phyloP scores from a whole-genome alignment of 1,140 invertebrate species.

The Chlorops oryzae region DNA sequence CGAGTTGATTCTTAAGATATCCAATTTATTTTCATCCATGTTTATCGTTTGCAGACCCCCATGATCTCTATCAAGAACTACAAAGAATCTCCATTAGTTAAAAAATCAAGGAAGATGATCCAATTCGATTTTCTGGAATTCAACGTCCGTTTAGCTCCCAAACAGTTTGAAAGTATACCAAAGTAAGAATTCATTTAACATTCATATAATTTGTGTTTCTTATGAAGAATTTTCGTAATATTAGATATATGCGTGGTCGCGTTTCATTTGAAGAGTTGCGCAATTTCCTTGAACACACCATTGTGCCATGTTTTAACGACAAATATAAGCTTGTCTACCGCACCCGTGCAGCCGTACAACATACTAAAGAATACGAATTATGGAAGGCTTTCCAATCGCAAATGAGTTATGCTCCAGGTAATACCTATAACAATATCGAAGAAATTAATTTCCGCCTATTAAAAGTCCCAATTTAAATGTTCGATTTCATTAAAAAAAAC shows the following conservation, averaged over 20 bases:
- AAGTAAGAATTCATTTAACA: slow-evolving; percentile 13
- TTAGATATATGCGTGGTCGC: slow-evolving; percentile 18
- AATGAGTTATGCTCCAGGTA: slow-evolving; percentile 14
- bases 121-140: slow-evolving; percentile 18
- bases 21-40: too few species aligned
- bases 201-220: not conserved
- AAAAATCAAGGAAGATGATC: slow-evolving; percentile 3
- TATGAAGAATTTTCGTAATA: not conserved
- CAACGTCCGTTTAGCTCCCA: slow-evolving; percentile 7
- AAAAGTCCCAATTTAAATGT: too few species aligned
- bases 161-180: slow-evolving; percentile 17
- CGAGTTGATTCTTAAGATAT: too few species aligned
- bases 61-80: slow-evolving; percentile 11
- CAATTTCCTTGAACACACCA: slow-evolving; percentile 11
- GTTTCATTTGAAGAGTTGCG: slow-evolving; percentile 17
- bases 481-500: not conserved
- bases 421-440: not conserved
- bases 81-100: slow-evolving; percentile 12
- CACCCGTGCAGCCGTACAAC: slow-evolving; percentile 6
- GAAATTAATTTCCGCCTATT: not conserved
- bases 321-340: slow-evolving; percentile 18
- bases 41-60: too few species aligned
- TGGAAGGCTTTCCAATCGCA: slow-evolving; percentile 19
- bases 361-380: slow-evolving; percentile 13
- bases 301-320: slow-evolving; percentile 19